Evolutionary conservation across 2,797 vertebrate genomes (phyloP).

Genomic region (Urophycis tenuis): DNA sequence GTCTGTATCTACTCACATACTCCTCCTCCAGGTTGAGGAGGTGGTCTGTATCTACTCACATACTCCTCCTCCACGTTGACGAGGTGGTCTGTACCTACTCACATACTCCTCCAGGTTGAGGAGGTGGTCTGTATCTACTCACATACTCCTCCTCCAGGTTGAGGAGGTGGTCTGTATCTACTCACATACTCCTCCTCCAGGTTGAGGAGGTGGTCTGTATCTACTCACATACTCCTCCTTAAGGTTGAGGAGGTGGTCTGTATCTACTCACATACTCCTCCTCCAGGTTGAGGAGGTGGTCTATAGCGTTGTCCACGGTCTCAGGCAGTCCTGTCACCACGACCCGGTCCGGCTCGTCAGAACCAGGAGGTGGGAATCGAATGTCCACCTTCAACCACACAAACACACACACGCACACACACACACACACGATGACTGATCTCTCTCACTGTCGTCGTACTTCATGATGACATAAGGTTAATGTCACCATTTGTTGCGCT

Average conservation of each 20-base stretch:
- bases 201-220: constrained; percentile 12
- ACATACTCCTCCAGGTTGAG: too few relatives aligned
- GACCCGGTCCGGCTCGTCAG: constrained; percentile 71
- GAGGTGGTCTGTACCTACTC: constrained; percentile 64
- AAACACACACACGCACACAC: constrained; percentile 67
- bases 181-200: constrained; percentile 81
- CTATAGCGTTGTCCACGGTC: constrained; percentile 72
- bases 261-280: constrained; percentile 74
- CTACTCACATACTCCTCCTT: constrained; percentile 54
- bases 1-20: constrained; percentile 66
- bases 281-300: constrained; percentile 78
- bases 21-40: constrained; percentile 79
- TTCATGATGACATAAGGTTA: background rate
- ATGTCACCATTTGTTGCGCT: too few relatives aligned
- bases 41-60: constrained; percentile 50
- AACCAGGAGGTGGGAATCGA: constrained; percentile 71
- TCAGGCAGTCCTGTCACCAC: constrained; percentile 73
- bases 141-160: constrained; percentile 39
- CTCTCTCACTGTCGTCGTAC: constrained; percentile 30
- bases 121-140: constrained; percentile 47
- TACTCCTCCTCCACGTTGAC: constrained; percentile 80
- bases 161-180: constrained; percentile 16
- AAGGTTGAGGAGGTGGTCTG: constrained; percentile 5
- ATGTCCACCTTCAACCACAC: constrained; percentile 70
- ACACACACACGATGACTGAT: constrained; percentile 50